phyloP scores from a whole-genome alignment of 2,113 vertebrate genomes.

The Scatophagus argus region DNA sequence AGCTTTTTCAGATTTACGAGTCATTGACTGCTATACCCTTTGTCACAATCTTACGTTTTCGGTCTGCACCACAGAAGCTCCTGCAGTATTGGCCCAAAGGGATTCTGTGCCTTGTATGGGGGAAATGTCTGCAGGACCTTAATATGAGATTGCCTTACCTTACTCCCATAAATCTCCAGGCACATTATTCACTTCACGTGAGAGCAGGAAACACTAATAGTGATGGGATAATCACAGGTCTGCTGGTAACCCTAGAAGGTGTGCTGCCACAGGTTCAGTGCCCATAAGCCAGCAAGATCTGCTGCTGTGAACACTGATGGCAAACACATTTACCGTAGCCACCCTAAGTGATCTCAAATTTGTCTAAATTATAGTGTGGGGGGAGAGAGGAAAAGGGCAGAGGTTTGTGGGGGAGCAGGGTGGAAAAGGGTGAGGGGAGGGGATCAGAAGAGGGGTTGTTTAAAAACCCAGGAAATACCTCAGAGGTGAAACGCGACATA shows the following conservation, averaged over 20 bases:
- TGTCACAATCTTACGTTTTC: slow-evolving; percentile 23
- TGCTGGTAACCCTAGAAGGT: slow-evolving; percentile 68
- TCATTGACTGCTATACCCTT: slow-evolving; percentile 30
- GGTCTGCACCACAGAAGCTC: slow-evolving; percentile 32
- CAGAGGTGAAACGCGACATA: slow-evolving; percentile 75
- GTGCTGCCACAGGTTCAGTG: slow-evolving; percentile 66
- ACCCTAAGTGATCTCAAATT: slow-evolving; percentile 70
- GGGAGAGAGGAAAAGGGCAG: slow-evolving; percentile 30
- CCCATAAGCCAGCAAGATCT: slow-evolving; percentile 46
- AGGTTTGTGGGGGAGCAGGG: slow-evolving; percentile 44
- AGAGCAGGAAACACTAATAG: slow-evolving; percentile 57
- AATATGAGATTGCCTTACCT: slow-evolving; percentile 59
- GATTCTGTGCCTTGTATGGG: neutral
- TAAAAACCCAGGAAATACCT: slow-evolving; percentile 83
- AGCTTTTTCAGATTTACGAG: slow-evolving; percentile 23
- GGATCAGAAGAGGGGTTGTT: slow-evolving; percentile 63
- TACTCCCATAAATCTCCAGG: slow-evolving; percentile 53
- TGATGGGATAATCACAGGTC: slow-evolving; percentile 69
- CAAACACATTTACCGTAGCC: slow-evolving; percentile 74
- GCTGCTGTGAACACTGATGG: slow-evolving; percentile 59
- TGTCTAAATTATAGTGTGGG: slow-evolving; percentile 76
- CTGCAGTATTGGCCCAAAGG: slow-evolving; percentile 10
- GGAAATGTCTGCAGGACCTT: slow-evolving; percentile 33
- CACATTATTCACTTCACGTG: slow-evolving; percentile 69
- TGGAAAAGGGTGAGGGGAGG: slow-evolving; percentile 35